phyloP scores from a whole-genome alignment of 2,888 invertebrate species.

The Stenoptilia bipunctidactyla region DNA sequence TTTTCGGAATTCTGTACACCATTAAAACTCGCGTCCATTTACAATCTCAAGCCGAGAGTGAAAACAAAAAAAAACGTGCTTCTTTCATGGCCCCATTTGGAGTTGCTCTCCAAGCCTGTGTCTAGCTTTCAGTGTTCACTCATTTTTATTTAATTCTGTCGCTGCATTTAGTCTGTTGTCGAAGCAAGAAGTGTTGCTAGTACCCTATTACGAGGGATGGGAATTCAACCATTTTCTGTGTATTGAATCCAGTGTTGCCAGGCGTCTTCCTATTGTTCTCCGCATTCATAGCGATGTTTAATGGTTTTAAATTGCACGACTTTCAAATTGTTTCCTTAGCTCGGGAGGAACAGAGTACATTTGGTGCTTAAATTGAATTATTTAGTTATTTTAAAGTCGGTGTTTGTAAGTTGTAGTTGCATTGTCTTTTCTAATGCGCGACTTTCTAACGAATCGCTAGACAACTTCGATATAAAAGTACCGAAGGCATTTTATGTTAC shows the following conservation, averaged over 20 bases:
- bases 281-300: neutral
- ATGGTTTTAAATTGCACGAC: too few relatives aligned
- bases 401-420: too few relatives aligned
- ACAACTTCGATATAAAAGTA: too few relatives aligned
- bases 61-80: neutral
- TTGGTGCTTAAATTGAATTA: too few relatives aligned
- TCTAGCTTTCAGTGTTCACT: constrained; percentile 33
- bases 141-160: constrained; percentile 14
- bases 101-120: constrained; percentile 26
- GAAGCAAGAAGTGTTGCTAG: constrained; percentile 1
- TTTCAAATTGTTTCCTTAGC: too few relatives aligned
- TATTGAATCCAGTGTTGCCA: neutral
- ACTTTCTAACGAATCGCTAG: too few relatives aligned
- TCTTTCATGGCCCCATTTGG: constrained; percentile 4
- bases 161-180: constrained; percentile 1
- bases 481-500: too few relatives aligned
- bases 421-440: too few relatives aligned
- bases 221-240: neutral
- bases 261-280: neutral
- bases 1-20: too few relatives aligned
- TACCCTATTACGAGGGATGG: constrained; percentile 1
- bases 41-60: neutral
- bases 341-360: too few relatives aligned
- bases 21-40: too few relatives aligned
- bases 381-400: too few relatives aligned